Base-by-base conservation (phyloP, 1,140 invertebrate species). In the Brachionus manjavacas region DNA sequence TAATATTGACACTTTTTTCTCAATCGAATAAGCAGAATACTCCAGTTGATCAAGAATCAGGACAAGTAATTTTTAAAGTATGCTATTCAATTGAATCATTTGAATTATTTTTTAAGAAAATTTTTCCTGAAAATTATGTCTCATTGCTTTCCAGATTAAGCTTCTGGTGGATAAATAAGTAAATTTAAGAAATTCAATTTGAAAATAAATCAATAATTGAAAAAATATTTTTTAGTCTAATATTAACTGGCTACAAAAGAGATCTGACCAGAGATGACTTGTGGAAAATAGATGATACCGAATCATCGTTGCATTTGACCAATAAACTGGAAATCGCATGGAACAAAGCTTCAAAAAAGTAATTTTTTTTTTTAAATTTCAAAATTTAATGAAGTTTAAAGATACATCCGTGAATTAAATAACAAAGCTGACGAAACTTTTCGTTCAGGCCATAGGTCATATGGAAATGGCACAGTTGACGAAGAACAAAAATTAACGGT, bases 131-230 rank as follows among this genome's bases (percentile, higher is more conserved):
- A 64, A 81, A 81, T 81, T 68, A 43, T 25, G 79, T 81, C 11
- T 81, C 79, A 43, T 43, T 81, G 52, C 52, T 81, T 8, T 81
- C 79, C 9, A 60, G 79, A 20, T 28, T 81, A 6, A 64, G 31
- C n/a, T 81, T 81, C n/a, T 81, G 79, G 79, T 81, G 79, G 79
- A 81, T 81, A 64, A 81, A 81, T 25, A 31, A 81, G 79, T 81
- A 81, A 46, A 46, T 46, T 46, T 1, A 60, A 20, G 35, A 39
- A 35, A 28, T 28, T 60, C 11, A 60, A 8, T 39, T 25, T 20
- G 14, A 46, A 46, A 46, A 23, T 12, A 12, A 31, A 0, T 11
- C 11, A 2, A 16, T 35, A 35, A 39, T 55, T 16, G 14, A 60
- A 12, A 1, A 80, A 39, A 25, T 4, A 31, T 14, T 23, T 20